A percentile compares a stretch with the other conserved stretches of the same genome.
Evolutionary conservation across 2,888 invertebrate genomes (phyloP).

Genomic region (Tinea semifulvella): DNA sequence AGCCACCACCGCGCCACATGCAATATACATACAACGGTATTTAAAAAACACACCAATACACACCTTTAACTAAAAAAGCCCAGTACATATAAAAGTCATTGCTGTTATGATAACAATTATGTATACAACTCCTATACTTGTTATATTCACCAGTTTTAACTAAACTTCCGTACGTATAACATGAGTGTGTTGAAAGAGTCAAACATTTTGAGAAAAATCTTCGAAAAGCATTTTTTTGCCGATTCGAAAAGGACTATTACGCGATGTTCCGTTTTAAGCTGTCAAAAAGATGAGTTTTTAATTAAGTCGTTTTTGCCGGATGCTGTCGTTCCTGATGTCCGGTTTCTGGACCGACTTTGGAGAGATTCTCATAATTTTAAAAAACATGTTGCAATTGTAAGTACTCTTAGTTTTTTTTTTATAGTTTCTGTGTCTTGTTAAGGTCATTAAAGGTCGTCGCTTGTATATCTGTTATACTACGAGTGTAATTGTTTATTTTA

Average conservation of each 20-base stretch:
- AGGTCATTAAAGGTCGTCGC: too few species aligned
- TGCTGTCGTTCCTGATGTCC: conserved; percentile 36
- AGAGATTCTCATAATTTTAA: conserved; percentile 33
- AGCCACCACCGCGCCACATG: too few species aligned
- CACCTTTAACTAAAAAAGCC: too few species aligned
- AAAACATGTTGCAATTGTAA: conserved; percentile 48
- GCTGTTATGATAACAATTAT: too few species aligned
- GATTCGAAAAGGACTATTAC: conserved; percentile 32
- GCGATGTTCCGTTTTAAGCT: conserved; percentile 28
- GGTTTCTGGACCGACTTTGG: conserved; percentile 46
- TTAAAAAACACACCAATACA: too few species aligned
- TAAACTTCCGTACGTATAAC: too few species aligned
- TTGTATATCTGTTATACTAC: too few species aligned
- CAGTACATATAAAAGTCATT: too few species aligned
- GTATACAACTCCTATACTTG: too few species aligned
- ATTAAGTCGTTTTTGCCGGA: conserved; percentile 43
- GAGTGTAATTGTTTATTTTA: too few species aligned
- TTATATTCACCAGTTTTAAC: too few species aligned
- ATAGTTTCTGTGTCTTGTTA: background rate
- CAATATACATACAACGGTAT: too few species aligned
- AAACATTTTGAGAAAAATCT: conserved; percentile 3
- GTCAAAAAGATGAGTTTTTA: conserved; percentile 36
- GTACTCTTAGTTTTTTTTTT: conserved; percentile 22
- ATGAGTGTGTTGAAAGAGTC: background rate
- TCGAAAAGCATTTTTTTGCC: background rate